phyloP scores from a whole-genome alignment of 2,113 vertebrate species.

The Micromys minutus region DNA sequence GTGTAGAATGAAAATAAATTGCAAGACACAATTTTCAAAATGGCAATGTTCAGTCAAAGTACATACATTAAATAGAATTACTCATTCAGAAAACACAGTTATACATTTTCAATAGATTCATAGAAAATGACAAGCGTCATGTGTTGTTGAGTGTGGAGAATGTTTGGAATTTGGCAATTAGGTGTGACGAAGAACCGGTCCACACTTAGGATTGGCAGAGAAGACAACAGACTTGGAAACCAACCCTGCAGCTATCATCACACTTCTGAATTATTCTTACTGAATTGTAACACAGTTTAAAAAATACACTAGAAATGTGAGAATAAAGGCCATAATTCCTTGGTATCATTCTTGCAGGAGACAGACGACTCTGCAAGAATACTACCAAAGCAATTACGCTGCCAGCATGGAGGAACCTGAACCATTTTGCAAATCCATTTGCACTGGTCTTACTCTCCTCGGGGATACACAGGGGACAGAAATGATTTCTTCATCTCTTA shows the following conservation, averaged over 20 bases:
- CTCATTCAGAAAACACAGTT: background rate
- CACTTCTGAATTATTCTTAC: background rate
- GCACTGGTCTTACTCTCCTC: conserved; percentile 45
- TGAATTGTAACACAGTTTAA: background rate
- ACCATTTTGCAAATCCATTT: conserved; percentile 72
- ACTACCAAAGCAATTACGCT: conserved; percentile 47
- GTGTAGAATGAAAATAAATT: background rate
- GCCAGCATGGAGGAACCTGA: conserved; percentile 13
- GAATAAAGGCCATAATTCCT: conserved; percentile 14
- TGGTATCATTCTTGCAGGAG: conserved; percentile 4
- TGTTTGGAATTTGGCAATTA: background rate
- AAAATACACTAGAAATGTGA: conserved; percentile 18
- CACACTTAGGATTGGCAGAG: background rate
- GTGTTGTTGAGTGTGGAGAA: background rate
- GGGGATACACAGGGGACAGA: conserved; percentile 45
- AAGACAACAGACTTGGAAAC: background rate
- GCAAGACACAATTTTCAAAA: background rate
- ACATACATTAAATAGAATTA: background rate
- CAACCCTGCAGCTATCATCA: background rate
- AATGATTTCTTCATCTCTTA: conserved; percentile 61
- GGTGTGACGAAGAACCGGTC: background rate
- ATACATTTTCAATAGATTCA: conserved; percentile 27
- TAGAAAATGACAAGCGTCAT: background rate
- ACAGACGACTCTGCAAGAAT: conserved; percentile 34
- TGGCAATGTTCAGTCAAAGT: background rate